A percentile compares a stretch with the other conserved stretches of the same genome.
Evolutionary conservation across 2,113 vertebrate species (phyloP).

Genomic region (Pterocles orientalis): DNA sequence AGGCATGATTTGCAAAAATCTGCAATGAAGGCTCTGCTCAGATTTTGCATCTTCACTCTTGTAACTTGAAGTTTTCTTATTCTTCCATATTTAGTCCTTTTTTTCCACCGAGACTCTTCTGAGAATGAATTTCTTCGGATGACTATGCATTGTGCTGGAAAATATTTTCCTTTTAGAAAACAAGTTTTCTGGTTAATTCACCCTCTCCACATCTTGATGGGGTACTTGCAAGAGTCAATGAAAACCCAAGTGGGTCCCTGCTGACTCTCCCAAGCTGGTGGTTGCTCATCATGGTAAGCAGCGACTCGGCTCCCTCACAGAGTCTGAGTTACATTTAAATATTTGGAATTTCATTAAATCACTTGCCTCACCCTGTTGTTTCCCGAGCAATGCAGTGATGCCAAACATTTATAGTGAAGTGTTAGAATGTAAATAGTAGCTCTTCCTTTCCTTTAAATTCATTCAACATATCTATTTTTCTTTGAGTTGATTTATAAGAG

Average conservation of each 20-base stretch:
- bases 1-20: neutral
- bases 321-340: neutral
- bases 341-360: neutral
- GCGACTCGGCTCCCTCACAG: fast-evolving
- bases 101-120: neutral
- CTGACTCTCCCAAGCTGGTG: neutral
- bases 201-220: neutral
- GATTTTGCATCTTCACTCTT: neutral
- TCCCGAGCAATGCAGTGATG: neutral
- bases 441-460: neutral
- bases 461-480: neutral
- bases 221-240: no score
- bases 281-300: neutral
- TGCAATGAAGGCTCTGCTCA: neutral
- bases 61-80: neutral
- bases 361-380: neutral
- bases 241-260: neutral
- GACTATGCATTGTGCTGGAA: fast-evolving
- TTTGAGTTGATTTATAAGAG: neutral
- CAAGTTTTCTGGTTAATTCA: neutral
- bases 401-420: neutral
- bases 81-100: neutral
- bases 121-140: neutral
- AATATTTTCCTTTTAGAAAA: neutral
- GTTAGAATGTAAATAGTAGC: neutral